A percentile compares a stretch with the other conserved stretches of the same genome.
These are phyloP conservation scores for Barbus barbus DNA, from an alignment of 2,113 vertebrate genomes.

Conservation along the genomic window DNA sequence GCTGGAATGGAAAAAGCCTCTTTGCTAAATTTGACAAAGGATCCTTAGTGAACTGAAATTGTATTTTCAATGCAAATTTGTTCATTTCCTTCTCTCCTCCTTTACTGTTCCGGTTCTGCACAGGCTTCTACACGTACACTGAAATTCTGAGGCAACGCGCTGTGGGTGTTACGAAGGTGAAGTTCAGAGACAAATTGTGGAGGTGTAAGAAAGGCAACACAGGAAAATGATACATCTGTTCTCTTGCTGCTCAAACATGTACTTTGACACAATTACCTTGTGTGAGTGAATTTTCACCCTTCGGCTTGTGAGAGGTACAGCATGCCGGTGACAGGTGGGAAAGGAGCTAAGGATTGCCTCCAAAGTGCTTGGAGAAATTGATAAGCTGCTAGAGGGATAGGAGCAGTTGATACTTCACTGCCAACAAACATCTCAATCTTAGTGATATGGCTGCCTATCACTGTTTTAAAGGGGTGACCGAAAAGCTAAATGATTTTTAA, in stretches of 20 bases:
- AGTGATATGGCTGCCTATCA: background rate
- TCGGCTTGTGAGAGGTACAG: background rate
- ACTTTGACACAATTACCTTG: constrained; percentile 35
- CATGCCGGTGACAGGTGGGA: constrained; percentile 13
- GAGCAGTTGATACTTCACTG: constrained; percentile 14
- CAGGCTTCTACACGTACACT: background rate
- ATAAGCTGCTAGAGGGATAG: constrained; percentile 11
- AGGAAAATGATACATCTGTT: constrained; percentile 37
- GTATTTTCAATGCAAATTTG: background rate
- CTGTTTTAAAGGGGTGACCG: background rate
- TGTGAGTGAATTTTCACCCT: constrained; percentile 33
- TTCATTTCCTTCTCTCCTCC: background rate
- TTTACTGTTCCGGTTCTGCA: background rate
- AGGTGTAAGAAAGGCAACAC: constrained; percentile 30
- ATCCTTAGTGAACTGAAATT: background rate
- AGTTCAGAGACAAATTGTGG: constrained; percentile 27
- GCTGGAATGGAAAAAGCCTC: constrained; percentile 22
- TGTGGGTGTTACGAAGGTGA: background rate
- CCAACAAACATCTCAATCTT: constrained; percentile 22
- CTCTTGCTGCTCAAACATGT: constrained; percentile 28
- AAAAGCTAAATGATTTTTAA: background rate
- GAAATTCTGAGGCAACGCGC: constrained; percentile 8
- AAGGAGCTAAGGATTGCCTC: constrained; percentile 16
- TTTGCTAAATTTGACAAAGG: constrained; percentile 9
- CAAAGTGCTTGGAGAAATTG: constrained; percentile 21